Conservation (phyloP, 2,113 vertebrate genomes). For the Dicerorhinus sumatrensis region DNA sequence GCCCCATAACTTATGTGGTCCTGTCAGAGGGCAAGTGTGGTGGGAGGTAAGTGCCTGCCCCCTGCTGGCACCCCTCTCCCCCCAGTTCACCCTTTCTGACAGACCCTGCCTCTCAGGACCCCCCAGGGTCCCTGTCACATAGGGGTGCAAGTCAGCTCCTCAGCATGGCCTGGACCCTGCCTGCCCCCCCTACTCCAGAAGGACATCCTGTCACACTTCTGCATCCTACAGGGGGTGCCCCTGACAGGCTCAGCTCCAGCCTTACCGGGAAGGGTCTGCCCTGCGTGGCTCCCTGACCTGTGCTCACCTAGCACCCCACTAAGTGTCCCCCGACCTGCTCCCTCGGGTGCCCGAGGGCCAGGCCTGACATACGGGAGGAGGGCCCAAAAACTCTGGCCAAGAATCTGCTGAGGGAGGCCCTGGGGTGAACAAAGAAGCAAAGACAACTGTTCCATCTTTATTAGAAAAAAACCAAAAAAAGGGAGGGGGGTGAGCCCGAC, state of each 20-base stretch:
- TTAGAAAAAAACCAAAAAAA: constrained; percentile 79
- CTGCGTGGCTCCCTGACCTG: accelerated
- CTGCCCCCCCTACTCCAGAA: not conserved
- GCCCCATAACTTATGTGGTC: accelerated
- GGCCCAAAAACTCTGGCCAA: not conserved
- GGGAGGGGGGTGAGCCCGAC: not conserved
- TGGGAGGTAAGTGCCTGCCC: accelerated
- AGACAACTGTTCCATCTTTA: constrained; percentile 69
- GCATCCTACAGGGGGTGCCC: not conserved
- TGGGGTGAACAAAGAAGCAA: not conserved
- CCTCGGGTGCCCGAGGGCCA: not conserved
- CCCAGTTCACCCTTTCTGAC: not conserved
- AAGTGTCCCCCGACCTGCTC: not conserved
- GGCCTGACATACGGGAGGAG: not conserved
- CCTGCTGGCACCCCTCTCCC: too few relatives aligned
- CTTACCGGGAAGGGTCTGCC: not conserved
- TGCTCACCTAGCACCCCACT: too few relatives aligned
- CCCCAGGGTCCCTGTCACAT: not conserved
- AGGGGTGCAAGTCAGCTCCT: not conserved
- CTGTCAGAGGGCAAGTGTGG: not conserved
- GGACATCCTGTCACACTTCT: not conserved
- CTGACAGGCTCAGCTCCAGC: not conserved
- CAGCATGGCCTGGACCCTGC: not conserved
- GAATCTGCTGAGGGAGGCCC: not conserved
- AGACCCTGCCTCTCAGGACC: not conserved